Evolutionary conservation across 2,113 vertebrate genomes (phyloP).

Genomic region (Sorex araneus): DNA sequence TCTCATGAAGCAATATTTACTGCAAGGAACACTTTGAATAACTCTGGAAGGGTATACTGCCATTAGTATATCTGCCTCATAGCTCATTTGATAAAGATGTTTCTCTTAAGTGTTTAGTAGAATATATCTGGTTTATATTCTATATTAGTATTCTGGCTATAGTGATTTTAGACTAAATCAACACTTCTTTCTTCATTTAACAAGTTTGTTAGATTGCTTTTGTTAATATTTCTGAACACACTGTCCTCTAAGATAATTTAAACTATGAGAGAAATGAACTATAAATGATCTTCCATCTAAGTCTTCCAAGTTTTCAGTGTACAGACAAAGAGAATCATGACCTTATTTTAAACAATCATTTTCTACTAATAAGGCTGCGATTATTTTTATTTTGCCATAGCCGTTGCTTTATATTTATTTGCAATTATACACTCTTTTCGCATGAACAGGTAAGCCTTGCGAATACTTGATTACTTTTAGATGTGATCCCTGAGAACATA

Average conservation of each 20-base stretch:
- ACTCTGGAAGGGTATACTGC: not conserved
- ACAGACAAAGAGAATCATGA: not conserved
- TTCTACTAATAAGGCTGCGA: not conserved
- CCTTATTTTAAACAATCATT: not conserved
- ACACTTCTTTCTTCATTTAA: not conserved
- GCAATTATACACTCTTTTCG: not conserved
- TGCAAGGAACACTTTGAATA: not conserved
- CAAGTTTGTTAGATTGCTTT: not conserved
- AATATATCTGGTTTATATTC: constrained; percentile 6
- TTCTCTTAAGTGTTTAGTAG: not conserved
- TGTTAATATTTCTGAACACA: not conserved
- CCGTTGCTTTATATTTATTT: not conserved
- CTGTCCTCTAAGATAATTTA: not conserved
- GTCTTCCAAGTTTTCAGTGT: not conserved
- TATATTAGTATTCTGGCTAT: not conserved
- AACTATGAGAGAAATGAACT: not conserved
- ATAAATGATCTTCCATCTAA: not conserved
- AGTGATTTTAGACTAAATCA: not conserved
- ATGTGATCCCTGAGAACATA: no score
- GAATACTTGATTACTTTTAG: no score
- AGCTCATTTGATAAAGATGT: not conserved
- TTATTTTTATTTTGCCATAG: not conserved
- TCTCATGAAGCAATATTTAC: not conserved
- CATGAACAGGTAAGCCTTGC: not conserved
- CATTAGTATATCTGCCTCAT: not conserved